Conservation (phyloP, 2,797 vertebrate genomes). For the Tokudaia tokunoshimensis region DNA sequence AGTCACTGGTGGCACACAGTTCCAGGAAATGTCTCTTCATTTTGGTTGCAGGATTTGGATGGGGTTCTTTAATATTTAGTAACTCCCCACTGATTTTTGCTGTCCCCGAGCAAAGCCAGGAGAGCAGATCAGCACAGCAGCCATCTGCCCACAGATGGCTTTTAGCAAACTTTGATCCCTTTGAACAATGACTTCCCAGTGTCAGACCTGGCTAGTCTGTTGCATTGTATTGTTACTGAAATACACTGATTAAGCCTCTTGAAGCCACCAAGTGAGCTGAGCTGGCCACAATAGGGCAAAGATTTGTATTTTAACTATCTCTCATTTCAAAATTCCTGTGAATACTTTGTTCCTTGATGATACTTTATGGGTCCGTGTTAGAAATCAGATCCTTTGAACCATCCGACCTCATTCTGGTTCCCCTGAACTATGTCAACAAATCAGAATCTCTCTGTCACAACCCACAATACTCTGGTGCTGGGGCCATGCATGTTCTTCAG, state of each 20-base stretch:
- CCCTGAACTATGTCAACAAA: neutral
- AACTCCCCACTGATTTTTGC: neutral
- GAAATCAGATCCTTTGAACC: neutral
- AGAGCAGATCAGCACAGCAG: neutral
- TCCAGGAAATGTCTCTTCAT: slow-evolving; percentile 14
- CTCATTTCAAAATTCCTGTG: neutral
- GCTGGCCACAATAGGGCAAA: no score
- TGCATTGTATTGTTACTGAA: neutral
- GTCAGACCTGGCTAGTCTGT: neutral
- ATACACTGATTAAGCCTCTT: rapidly evolving
- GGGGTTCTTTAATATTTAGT: neutral
- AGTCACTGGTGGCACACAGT: neutral
- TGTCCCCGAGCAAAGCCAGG: no score
- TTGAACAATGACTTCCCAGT: neutral
- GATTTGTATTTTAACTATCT: neutral
- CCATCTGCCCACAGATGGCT: neutral
- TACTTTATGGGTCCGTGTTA: no score
- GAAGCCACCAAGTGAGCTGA: neutral
- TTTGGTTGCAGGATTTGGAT: neutral
- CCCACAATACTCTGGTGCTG: neutral
- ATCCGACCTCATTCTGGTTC: neutral
- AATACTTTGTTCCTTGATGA: neutral
- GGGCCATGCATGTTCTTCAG: neutral
- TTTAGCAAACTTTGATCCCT: neutral
- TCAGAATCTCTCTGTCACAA: neutral